Base-by-base conservation (phyloP, 2,888 invertebrate genomes). In the Mesopsocus fuscifrons region DNA sequence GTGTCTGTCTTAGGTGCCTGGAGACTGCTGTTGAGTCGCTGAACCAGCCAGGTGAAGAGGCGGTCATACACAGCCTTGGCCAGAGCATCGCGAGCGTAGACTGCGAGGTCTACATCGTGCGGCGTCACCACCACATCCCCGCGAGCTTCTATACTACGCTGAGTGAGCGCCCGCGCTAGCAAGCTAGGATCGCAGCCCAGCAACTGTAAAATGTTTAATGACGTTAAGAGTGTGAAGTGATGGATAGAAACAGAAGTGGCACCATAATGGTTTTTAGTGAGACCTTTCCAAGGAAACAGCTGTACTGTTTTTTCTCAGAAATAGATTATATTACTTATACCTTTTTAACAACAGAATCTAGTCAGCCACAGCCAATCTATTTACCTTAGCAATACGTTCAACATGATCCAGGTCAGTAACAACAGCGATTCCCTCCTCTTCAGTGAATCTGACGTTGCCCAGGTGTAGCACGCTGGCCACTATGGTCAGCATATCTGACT, bases 41-140 rank as follows among this genome's bases (percentile, higher is more conserved):
- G 66, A 9, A 91, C 89, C 17, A 92, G 70, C 91, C 91, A 92
- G 48, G 81, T 77, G 64, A 92, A 92, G 49, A 89, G 68, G 42
- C 88, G 72, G 56, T 88, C 89, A 55, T 92, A 92, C 15, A 91
- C 70, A 9, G 91, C 88, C 59, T 92, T 92, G 22, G 89, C 82
- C 4, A 91, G 64, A 0, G 91, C 91, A 60, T 92, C 89, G 41
- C 88, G 65, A 0, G 88, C 89, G 62, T 83, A 88, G 45, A 81
- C 72, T 1, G 87, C 78, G 56, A 82, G 74, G 51, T 85, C 89
- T 20, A 74, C 65, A 54, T 76, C 82, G 42, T 91, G 59, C 0
- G 88, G 87, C 0, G 82, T 81, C 41, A 69, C 74, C 38, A 91
- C 82, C 5, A 82, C 76, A 58, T 91, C 89, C 0, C 78, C 77